Percentiles rank a stretch among this genome's conserved stretches.
These are phyloP conservation scores for Chelonia mydas DNA, from an alignment of 2,797 vertebrate genomes.

Conservation along the genomic window DNA sequence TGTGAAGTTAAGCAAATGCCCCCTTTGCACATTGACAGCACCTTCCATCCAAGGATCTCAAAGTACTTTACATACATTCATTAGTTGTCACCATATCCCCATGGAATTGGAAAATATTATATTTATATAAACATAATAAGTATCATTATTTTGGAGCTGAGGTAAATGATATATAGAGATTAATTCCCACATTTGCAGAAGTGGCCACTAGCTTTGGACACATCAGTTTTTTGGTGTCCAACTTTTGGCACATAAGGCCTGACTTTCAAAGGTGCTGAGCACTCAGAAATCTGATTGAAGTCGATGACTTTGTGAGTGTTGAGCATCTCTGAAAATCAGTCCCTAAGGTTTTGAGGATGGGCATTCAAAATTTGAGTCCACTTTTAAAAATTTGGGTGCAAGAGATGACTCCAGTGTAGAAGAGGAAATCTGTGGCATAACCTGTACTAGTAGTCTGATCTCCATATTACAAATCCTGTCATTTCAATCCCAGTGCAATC, in stretches of 20 bases:
- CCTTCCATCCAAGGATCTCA: background rate
- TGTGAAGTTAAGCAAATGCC: background rate
- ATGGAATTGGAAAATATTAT: background rate
- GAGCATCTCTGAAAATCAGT: background rate
- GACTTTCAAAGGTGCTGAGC: background rate
- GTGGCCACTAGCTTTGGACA: background rate
- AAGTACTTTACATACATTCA: background rate
- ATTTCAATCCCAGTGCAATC: background rate
- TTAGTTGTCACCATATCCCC: slow-evolving; percentile 22
- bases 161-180: background rate
- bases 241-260: background rate
- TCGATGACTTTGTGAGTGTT: background rate
- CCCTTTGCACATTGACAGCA: background rate
- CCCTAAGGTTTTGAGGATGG: background rate
- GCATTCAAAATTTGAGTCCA: background rate
- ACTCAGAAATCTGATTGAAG: background rate
- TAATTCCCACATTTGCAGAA: background rate
- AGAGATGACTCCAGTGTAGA: background rate
- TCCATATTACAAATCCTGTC: background rate
- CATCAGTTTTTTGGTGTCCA: background rate
- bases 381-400: background rate
- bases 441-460: background rate
- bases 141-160: slow-evolving; percentile 34
- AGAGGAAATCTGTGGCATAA: background rate
- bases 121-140: background rate